Conservation (phyloP, 2,113 vertebrate species). For the Notiomystis cincta region DNA sequence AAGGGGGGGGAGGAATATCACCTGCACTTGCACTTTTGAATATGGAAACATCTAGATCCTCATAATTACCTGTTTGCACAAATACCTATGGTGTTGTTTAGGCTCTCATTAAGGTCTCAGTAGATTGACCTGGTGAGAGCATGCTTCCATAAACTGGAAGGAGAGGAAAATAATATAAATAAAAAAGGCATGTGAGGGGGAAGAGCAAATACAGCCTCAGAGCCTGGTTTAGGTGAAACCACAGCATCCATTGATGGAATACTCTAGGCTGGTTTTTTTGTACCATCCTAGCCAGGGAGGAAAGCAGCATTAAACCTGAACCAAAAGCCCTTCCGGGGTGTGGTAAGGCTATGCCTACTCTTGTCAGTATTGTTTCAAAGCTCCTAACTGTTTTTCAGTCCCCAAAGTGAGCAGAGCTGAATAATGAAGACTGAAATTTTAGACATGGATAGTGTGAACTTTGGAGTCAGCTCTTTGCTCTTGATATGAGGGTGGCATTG, state of each 20-base stretch:
- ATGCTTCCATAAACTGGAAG: neutral
- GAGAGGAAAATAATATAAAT: neutral
- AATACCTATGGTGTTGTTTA: neutral
- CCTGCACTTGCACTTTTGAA: neutral
- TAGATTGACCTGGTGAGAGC: neutral
- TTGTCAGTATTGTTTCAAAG: neutral
- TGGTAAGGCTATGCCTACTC: neutral
- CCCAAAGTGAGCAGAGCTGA: neutral
- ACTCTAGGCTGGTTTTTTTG: neutral
- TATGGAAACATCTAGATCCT: neutral
- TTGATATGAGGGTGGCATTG: neutral
- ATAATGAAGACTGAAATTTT: neutral
- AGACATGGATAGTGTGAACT: neutral
- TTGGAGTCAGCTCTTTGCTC: neutral
- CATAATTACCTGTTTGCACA: neutral
- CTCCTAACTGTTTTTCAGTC: neutral
- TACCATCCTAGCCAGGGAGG: neutral
- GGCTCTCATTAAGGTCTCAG: neutral
- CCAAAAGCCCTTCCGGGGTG: neutral
- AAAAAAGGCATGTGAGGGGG: neutral
- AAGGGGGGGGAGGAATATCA: neutral
- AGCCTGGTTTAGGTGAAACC: neutral
- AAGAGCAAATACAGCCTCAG: neutral
- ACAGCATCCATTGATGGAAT: neutral
- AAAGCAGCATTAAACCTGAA: neutral